Conservation (phyloP, 2,888 invertebrate species). For the Lampropteryx suffumata region DNA sequence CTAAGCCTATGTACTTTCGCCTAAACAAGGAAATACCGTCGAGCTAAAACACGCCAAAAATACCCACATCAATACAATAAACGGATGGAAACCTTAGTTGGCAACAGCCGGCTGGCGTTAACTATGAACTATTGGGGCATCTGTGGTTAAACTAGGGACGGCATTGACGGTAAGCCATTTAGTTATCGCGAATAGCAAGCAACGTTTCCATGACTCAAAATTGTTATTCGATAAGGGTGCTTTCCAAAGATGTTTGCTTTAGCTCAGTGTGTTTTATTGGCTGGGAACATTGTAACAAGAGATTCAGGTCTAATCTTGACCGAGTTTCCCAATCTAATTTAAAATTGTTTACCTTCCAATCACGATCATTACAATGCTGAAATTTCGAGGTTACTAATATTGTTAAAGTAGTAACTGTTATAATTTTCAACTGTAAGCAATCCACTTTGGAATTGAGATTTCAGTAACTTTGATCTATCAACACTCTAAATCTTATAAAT, state of each 20-base stretch:
- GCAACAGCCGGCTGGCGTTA: conserved; percentile 25
- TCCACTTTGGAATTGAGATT: conserved; percentile 5
- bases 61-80: conserved; percentile 49
- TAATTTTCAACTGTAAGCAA: conserved; percentile 25
- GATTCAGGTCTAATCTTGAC: conserved; percentile 30
- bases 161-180: conserved; percentile 17
- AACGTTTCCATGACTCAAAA: conserved; percentile 15
- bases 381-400: conserved; percentile 40
- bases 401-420: conserved; percentile 28
- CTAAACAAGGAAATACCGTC: conserved; percentile 65
- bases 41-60: conserved; percentile 61
- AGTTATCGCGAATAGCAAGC: conserved; percentile 6
- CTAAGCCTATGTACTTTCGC: conserved; percentile 40
- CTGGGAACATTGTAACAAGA: conserved; percentile 21
- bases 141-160: conserved; percentile 16
- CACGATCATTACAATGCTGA: conserved; percentile 44
- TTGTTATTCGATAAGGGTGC: conserved; percentile 15
- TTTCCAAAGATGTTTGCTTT: neutral
- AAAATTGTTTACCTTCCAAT: conserved; percentile 48
- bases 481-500: conserved; percentile 7
- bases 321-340: conserved; percentile 41
- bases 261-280: conserved; percentile 2
- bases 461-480: conserved; percentile 11
- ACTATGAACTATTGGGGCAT: conserved; percentile 1
- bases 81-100: conserved; percentile 34